Percentiles rank a stretch among this genome's conserved stretches.
phyloP scores from a whole-genome alignment of 2,113 vertebrate genomes.

The Myiagra hebetior region DNA sequence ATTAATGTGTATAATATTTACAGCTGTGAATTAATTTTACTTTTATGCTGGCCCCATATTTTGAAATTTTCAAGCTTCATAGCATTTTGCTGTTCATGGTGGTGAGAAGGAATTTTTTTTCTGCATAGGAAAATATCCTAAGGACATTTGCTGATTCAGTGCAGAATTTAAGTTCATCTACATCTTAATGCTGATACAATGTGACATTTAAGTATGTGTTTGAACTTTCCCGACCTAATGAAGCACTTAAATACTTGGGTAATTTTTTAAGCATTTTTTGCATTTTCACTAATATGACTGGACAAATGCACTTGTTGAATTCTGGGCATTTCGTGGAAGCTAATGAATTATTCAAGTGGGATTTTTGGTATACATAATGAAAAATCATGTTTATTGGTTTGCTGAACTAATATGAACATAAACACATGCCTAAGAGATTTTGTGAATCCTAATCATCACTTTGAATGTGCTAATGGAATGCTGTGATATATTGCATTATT shows the following conservation, averaged over 20 bases:
- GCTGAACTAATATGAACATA: background rate
- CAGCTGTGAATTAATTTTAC: background rate
- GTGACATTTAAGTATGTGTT: background rate
- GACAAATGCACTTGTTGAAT: background rate
- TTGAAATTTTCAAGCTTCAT: background rate
- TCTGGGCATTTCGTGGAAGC: background rate
- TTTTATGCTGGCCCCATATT: background rate
- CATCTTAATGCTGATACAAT: background rate
- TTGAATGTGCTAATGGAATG: background rate
- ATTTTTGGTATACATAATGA: background rate
- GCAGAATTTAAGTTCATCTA: background rate
- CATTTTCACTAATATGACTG: background rate
- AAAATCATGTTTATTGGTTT: background rate
- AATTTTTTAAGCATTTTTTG: background rate
- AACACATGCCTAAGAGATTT: conserved; percentile 9
- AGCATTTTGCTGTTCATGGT: background rate
- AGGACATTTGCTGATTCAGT: background rate
- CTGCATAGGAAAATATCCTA: background rate
- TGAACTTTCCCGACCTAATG: background rate
- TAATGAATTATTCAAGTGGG: background rate
- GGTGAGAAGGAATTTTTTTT: background rate
- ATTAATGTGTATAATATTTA: background rate
- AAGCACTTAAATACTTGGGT: background rate
- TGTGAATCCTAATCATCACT: background rate
- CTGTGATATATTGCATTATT: conserved; percentile 4